Evolutionary conservation across 2,797 vertebrate genomes (phyloP).

Genomic region (Phataginus tricuspis): DNA sequence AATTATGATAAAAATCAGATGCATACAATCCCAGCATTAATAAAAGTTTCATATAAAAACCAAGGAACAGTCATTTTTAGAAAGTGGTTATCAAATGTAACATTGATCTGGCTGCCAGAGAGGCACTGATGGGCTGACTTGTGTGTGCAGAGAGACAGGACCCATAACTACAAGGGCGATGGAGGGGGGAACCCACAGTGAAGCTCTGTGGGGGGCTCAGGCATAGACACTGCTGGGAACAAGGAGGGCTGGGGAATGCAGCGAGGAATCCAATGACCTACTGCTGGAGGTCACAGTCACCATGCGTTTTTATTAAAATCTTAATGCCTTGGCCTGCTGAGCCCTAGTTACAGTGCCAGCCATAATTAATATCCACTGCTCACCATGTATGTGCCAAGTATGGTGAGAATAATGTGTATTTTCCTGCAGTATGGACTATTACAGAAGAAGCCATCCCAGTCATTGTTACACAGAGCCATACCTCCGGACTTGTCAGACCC

Average conservation of each 20-base stretch:
- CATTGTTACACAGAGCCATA: not conserved
- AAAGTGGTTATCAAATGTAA: not conserved
- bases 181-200: not conserved
- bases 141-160: no score
- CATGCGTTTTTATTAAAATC: not conserved
- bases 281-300: no score
- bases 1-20: not conserved
- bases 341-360: not conserved
- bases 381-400: not conserved
- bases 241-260: not conserved
- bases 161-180: not conserved
- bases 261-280: no score
- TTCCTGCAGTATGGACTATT: not conserved
- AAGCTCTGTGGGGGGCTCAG: not conserved
- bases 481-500: not conserved
- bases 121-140: not conserved
- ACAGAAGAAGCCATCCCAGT: not conserved
- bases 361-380: not conserved
- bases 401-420: not conserved
- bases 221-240: fast-evolving
- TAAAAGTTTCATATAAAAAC: not conserved
- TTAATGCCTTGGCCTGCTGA: no score
- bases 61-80: not conserved
- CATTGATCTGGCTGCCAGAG: not conserved
- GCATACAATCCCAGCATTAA: not conserved